These are phyloP conservation scores for Eristalinus aeneus DNA, from an alignment of 2,888 invertebrate species.

Conservation along the genomic window DNA sequence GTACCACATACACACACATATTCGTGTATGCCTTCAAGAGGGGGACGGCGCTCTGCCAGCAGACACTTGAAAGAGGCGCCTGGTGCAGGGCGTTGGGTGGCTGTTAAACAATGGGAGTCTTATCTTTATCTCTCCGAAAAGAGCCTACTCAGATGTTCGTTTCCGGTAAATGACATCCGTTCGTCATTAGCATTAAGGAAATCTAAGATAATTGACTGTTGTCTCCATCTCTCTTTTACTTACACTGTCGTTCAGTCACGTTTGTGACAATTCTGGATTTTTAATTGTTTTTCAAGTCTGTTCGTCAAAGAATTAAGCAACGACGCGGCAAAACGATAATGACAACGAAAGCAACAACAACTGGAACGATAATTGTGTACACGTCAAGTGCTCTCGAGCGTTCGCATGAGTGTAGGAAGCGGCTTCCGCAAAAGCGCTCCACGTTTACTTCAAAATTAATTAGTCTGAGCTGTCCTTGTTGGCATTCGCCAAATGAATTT, in stretches of 20 bases:
- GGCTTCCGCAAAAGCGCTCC: not conserved
- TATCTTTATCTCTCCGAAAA: constrained; percentile 35
- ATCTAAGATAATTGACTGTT: constrained; percentile 46
- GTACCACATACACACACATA: not conserved
- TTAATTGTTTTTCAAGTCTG: constrained; percentile 33
- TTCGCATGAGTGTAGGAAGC: not conserved
- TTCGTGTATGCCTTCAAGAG: not conserved
- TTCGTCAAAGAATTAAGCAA: constrained; percentile 16
- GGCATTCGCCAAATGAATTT: constrained; percentile 39
- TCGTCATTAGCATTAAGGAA: constrained; percentile 51
- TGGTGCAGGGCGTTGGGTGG: not conserved
- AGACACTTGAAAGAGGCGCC: not conserved
- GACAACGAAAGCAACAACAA: not conserved
- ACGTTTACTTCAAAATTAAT: constrained; percentile 33
- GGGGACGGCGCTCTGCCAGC: not conserved
- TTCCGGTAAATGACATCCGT: constrained; percentile 54
- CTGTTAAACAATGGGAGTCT: constrained; percentile 26
- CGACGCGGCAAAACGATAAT: constrained; percentile 5
- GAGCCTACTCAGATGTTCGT: constrained; percentile 43
- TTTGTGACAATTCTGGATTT: not conserved
- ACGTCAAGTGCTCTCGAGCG: not conserved
- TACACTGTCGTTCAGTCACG: not conserved
- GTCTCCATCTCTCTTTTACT: not conserved
- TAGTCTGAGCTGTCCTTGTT: constrained; percentile 16
- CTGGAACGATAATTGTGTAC: not conserved